phyloP scores from a whole-genome alignment of 1,140 invertebrate genomes.

The Caenorhabditis tropicalis region DNA sequence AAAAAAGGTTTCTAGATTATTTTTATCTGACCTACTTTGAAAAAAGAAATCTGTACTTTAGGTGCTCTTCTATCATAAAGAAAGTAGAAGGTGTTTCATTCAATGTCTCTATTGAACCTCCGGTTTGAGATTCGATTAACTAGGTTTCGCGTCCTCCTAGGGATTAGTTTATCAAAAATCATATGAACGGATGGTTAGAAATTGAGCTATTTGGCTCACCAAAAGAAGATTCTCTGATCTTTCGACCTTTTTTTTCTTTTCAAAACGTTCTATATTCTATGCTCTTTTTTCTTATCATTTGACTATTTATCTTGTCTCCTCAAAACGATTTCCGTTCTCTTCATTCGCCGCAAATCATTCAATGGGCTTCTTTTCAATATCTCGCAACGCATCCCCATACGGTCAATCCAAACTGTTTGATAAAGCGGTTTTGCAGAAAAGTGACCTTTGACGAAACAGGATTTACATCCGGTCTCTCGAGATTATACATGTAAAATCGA shows the following conservation, averaged over 20 bases:
- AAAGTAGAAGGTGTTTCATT: too few relatives aligned
- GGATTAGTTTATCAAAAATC: too few relatives aligned
- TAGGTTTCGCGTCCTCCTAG: too few relatives aligned
- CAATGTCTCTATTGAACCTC: too few relatives aligned
- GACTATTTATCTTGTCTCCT: background rate
- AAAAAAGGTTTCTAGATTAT: too few relatives aligned
- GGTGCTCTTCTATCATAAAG: too few relatives aligned
- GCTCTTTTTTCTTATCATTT: background rate
- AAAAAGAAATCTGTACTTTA: background rate
- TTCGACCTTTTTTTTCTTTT: background rate
- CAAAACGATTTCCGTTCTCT: background rate
- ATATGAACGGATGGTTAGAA: too few relatives aligned
- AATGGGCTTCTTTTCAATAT: too few relatives aligned
- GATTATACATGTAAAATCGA: background rate
- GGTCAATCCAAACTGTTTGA: slow-evolving; percentile 25
- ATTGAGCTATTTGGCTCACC: too few relatives aligned
- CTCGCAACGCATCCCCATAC: background rate
- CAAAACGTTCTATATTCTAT: background rate
- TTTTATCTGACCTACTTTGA: background rate
- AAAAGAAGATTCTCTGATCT: background rate
- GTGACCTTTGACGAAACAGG: slow-evolving; percentile 39
- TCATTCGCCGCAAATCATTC: too few relatives aligned
- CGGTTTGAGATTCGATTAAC: too few relatives aligned
- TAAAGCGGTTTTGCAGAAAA: slow-evolving; percentile 41
- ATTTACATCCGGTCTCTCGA: slow-evolving; percentile 18